Evolutionary conservation across 1,140 invertebrate genomes (phyloP).

Genomic region (Geopemphigus sp.): DNA sequence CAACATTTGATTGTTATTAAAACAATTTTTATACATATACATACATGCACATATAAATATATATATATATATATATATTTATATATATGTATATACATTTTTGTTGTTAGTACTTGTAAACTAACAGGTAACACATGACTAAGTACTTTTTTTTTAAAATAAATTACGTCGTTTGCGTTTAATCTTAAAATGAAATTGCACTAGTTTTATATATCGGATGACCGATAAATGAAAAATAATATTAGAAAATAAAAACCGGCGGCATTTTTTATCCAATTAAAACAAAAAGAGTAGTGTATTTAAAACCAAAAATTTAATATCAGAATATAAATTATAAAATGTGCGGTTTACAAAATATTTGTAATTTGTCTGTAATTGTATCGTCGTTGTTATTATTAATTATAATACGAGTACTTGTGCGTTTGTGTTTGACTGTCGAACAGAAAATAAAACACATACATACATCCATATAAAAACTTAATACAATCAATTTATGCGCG

Average conservation of each 20-base stretch:
- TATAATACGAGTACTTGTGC: neutral
- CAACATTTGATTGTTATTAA: conserved; percentile 50
- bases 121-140: conserved; percentile 50
- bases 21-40: conserved; percentile 38
- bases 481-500: neutral
- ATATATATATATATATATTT: conserved; percentile 28
- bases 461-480: conserved; percentile 20
- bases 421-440: conserved; percentile 5
- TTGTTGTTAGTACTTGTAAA: conserved; percentile 44
- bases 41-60: conserved; percentile 28
- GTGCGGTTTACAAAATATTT: conserved; percentile 12
- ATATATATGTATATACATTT: conserved; percentile 30
- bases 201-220: conserved; percentile 19
- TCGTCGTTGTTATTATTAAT: too few species aligned
- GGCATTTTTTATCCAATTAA: conserved; percentile 13
- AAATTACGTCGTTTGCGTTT: conserved; percentile 17
- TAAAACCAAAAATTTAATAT: conserved; percentile 45
- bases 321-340: conserved; percentile 49
- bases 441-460: neutral
- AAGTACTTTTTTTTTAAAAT: conserved; percentile 32
- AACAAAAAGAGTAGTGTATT: conserved; percentile 37
- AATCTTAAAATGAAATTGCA: conserved; percentile 46
- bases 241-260: conserved; percentile 21
- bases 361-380: neutral
- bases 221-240: conserved; percentile 16